Conservation (phyloP, 2,113 vertebrate genomes). For the Asarcornis scutulata region DNA sequence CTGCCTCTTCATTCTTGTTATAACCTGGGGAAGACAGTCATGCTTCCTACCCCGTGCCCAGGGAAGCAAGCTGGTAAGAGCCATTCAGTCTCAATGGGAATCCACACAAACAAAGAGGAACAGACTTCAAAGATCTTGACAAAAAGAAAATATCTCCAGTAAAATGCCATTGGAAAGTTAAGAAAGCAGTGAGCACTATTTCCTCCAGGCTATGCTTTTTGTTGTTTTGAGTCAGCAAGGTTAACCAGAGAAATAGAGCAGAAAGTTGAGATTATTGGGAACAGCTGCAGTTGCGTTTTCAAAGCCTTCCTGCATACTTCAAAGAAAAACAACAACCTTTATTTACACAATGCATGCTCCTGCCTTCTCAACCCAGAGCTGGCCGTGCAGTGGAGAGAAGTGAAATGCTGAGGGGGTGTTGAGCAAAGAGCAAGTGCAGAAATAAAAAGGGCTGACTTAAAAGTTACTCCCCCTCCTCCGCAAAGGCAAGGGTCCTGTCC, state of each 20-base stretch:
- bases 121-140: constrained; percentile 40
- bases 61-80: background rate
- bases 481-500: background rate
- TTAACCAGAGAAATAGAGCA: constrained; percentile 71
- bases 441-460: background rate
- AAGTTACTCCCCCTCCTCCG: background rate
- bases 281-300: constrained; percentile 26
- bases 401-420: background rate
- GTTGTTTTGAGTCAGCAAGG: constrained; percentile 71
- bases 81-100: constrained; percentile 34
- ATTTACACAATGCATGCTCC: background rate
- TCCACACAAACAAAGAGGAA: background rate
- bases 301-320: constrained; percentile 46
- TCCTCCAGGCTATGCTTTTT: constrained; percentile 65
- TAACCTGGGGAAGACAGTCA: background rate
- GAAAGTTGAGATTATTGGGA: constrained; percentile 58
- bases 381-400: background rate
- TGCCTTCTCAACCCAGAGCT: background rate
- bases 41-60: background rate
- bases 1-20: background rate
- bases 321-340: constrained; percentile 55
- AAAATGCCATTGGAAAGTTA: constrained; percentile 52
- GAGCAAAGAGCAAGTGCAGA: background rate
- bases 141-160: constrained; percentile 36
- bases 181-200: constrained; percentile 36